These are phyloP conservation scores for Stictonetta naevosa DNA, from an alignment of 2,113 vertebrate species.

Conservation along the genomic window DNA sequence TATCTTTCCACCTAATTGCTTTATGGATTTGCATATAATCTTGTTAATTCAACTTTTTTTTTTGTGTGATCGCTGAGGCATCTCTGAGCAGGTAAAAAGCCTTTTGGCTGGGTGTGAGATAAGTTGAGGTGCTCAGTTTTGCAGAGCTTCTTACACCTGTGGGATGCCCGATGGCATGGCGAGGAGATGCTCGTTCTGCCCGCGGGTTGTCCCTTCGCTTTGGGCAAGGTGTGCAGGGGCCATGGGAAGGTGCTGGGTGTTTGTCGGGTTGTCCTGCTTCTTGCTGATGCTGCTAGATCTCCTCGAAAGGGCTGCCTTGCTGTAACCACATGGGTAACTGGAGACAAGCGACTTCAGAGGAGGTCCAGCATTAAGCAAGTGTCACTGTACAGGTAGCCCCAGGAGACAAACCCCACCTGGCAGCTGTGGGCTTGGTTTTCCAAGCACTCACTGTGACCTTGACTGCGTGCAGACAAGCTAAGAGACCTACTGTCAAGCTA, in stretches of 20 bases:
- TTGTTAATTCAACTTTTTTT: slow-evolving; percentile 4
- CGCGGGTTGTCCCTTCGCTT: background rate
- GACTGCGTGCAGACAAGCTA: background rate
- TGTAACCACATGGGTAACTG: background rate
- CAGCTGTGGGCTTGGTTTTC: background rate
- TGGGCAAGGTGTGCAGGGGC: background rate
- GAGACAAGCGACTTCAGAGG: background rate
- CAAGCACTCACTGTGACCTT: background rate
- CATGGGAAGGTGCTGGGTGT: fast-evolving
- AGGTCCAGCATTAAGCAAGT: background rate
- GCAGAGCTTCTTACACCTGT: background rate
- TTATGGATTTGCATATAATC: background rate
- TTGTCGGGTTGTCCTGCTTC: background rate
- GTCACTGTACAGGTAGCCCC: background rate
- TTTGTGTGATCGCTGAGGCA: background rate
- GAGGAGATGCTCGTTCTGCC: background rate
- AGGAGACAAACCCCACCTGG: background rate
- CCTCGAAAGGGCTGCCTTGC: background rate
- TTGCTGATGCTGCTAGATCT: background rate
- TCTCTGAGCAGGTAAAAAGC: background rate
- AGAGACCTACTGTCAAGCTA: background rate
- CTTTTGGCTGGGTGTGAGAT: background rate
- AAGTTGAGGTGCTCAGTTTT: background rate
- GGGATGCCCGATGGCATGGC: background rate
- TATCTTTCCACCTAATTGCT: background rate